These are phyloP conservation scores for Chaitophorus viminalis DNA, from an alignment of 2,888 invertebrate species.

Conservation along the genomic window DNA sequence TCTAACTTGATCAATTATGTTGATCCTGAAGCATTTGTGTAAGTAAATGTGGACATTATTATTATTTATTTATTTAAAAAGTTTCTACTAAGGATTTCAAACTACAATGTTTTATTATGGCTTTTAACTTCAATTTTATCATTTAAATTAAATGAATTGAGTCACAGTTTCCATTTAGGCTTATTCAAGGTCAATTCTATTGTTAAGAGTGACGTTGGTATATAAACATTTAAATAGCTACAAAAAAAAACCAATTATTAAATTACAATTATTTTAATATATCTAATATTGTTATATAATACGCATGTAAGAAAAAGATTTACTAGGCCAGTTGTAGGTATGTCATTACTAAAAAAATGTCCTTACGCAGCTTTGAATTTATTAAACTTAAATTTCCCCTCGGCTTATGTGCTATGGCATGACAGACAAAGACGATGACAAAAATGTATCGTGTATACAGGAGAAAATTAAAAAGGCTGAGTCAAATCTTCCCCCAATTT, in stretches of 20 bases:
- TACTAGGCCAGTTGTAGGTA: no score
- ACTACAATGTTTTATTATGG: constrained; percentile 21
- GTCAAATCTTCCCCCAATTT: no score
- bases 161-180: constrained; percentile 42
- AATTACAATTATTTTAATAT: constrained; percentile 4
- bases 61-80: neutral
- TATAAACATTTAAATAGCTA: constrained; percentile 1
- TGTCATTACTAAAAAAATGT: neutral
- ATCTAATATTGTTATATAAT: neutral
- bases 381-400: no score
- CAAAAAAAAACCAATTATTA: constrained; percentile 17
- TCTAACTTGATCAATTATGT: constrained; percentile 74
- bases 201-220: constrained; percentile 16
- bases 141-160: constrained; percentile 54
- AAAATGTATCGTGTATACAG: no score
- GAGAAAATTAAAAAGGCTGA: no score
- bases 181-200: constrained; percentile 54
- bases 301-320: no score
- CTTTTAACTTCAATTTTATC: constrained; percentile 35
- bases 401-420: no score
- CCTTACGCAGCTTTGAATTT: neutral
- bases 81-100: neutral
- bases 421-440: no score
- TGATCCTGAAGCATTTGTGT: constrained; percentile 70
- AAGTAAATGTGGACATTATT: constrained; percentile 21